Base-by-base conservation (phyloP, 2,113 vertebrate species). In the Apodemus speciosus region DNA sequence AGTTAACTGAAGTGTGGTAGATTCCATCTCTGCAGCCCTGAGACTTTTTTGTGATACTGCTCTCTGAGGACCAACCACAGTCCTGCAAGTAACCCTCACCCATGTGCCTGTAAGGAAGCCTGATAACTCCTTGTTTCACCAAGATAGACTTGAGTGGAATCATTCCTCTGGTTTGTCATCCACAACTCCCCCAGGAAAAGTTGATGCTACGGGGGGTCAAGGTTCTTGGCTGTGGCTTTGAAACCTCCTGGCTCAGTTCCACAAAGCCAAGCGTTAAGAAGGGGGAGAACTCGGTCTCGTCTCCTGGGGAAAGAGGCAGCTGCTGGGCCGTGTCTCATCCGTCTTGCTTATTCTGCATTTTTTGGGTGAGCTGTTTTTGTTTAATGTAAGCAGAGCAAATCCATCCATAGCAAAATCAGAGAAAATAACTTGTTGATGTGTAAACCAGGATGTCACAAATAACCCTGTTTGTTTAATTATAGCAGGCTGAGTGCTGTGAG, bases 351-450 rank as follows among this genome's bases (percentile, higher is more conserved):
- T 85, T 95, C 95, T 85, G 96, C 94, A 86, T 88, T 97, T 97
- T 97, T 96, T 81, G 94, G 95, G 94, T 88, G 95, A 97, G 96
- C 95, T 95, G 95, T 96, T 97, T 96, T 95, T 97, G 96, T 97
- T 97, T 97, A 96, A 97, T 97, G 96, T 97, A 97, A 97, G 97
- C 97, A 97, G 95, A 97, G 96, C 87, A 97, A 96, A 96, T 96
- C 96, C 94, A 96, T 95, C 96, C 95, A 96, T 93, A 95, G 97
- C 96, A 94, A 97, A 97, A 97, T 97, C 97, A 97, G 97, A 95
- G 97, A 97, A 97, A 97, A 97, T 97, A 97, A 97, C 97, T 97
- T 97, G 97, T 97, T 97, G 97, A 96, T 97, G 96, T 97, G 95
- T 97, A 97, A 97, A 97, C 96, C 95, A 85, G 97, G 94, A 96